phyloP scores from a whole-genome alignment of 2,797 vertebrate genomes.

The Paguma larvata region DNA sequence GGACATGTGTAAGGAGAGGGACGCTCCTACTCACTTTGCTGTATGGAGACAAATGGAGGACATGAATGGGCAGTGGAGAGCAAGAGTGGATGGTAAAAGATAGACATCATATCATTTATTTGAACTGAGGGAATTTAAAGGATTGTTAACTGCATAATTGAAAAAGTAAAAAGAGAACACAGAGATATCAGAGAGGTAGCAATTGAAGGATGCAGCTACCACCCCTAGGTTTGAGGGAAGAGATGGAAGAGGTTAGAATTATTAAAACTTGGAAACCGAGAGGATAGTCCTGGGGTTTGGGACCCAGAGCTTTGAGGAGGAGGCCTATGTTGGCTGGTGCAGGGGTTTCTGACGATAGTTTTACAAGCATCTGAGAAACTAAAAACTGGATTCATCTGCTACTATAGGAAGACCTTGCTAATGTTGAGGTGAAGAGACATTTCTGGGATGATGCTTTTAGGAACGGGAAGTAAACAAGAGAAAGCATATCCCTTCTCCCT shows the following conservation, averaged over 20 bases:
- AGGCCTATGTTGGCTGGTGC: background rate
- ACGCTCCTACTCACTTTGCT: background rate
- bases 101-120: background rate
- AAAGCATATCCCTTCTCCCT: background rate
- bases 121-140: slow-evolving; percentile 17
- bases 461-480: background rate
- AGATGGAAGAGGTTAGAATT: background rate
- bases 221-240: background rate
- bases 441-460: background rate
- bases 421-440: background rate
- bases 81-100: background rate
- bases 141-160: background rate
- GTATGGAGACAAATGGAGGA: background rate
- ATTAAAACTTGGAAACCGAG: background rate
- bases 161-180: background rate
- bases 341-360: background rate
- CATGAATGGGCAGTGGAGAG: background rate
- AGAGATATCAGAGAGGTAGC: background rate
- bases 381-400: background rate
- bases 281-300: background rate
- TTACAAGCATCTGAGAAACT: background rate
- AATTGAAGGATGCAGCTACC: background rate
- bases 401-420: background rate
- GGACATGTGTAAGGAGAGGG: background rate
- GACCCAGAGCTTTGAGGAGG: background rate